These are phyloP conservation scores for Elephas maximus DNA, from an alignment of 2,113 vertebrate genomes.

Conservation along the genomic window DNA sequence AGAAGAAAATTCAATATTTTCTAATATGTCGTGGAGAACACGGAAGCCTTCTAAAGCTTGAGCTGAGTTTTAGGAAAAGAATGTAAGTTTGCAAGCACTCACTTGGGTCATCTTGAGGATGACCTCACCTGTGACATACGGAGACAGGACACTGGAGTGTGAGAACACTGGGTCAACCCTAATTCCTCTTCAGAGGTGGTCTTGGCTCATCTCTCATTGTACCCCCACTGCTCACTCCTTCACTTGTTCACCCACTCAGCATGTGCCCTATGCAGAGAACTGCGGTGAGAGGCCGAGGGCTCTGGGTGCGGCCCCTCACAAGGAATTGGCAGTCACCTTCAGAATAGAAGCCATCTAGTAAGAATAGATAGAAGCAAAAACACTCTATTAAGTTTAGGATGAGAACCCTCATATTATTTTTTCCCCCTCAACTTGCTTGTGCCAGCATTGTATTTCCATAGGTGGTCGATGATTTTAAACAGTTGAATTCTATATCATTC, in stretches of 20 bases:
- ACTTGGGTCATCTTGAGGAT: background rate
- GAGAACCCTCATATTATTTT: slow-evolving; percentile 18
- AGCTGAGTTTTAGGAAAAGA: background rate
- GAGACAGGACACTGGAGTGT: background rate
- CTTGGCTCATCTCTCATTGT: background rate
- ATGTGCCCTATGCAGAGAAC: background rate
- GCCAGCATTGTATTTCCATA: slow-evolving; percentile 69
- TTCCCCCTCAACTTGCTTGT: background rate
- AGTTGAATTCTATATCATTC: slow-evolving; percentile 35
- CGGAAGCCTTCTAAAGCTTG: background rate
- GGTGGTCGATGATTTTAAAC: slow-evolving; percentile 62
- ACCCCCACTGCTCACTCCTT: background rate
- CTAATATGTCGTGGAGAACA: background rate
- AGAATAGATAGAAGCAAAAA: slow-evolving; percentile 55
- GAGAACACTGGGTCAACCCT: background rate
- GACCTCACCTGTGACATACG: background rate
- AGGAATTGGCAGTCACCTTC: slow-evolving; percentile 63
- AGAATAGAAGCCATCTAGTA: background rate
- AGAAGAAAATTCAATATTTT: background rate
- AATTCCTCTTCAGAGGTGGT: background rate
- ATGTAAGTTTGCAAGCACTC: background rate
- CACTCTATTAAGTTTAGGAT: slow-evolving; percentile 65
- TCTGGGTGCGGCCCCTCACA: background rate
- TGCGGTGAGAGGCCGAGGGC: background rate
- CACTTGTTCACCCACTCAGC: background rate